These are phyloP conservation scores for Pterostichus madidus DNA, from an alignment of 2,888 invertebrate genomes.

Conservation along the genomic window DNA sequence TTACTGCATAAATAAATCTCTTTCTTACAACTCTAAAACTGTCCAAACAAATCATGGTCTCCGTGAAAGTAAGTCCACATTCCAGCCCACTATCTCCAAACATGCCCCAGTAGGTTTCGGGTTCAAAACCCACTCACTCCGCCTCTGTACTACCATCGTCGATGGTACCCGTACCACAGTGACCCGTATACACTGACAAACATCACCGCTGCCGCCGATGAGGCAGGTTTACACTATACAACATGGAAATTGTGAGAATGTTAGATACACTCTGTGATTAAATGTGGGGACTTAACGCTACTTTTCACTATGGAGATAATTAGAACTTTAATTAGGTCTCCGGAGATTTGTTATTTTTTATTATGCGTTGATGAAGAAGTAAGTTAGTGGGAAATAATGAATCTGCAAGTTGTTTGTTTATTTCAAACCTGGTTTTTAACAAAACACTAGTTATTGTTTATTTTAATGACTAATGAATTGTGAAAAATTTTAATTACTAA, in stretches of 20 bases:
- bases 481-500: not conserved
- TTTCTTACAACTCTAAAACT: no score
- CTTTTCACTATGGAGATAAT: not conserved
- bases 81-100: not conserved
- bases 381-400: no score
- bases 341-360: no score
- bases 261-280: not conserved
- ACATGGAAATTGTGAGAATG: conserved; percentile 7
- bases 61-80: not conserved
- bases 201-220: no score
- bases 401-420: no score
- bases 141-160: conserved; percentile 11
- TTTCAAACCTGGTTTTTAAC: not conserved
- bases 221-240: conserved; percentile 27
- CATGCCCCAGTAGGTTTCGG: not conserved
- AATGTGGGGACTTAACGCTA: conserved; percentile 11
- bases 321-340: not conserved
- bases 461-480: not conserved
- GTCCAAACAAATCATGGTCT: no score
- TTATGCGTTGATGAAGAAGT: no score
- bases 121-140: conserved; percentile 34
- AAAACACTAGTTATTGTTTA: not conserved
- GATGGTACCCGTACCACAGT: conserved; percentile 41
- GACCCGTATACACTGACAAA: conserved; percentile 24
- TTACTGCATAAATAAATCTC: no score